Evolutionary conservation across 2,888 invertebrate species (phyloP).

Genomic region (Pogonocherus hispidulus): DNA sequence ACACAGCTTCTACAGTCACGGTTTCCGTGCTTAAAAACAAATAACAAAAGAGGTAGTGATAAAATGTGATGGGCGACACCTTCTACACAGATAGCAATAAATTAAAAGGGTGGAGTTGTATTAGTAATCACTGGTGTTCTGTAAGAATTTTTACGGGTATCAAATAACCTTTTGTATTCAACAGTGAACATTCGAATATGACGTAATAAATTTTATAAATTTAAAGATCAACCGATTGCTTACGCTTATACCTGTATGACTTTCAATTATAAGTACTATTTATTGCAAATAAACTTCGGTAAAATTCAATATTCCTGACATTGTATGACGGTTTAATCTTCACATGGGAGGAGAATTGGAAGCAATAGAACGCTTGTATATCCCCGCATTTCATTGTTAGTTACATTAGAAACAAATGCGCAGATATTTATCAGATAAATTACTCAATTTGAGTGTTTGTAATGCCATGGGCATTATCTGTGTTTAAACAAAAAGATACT

Average conservation of each 20-base stretch:
- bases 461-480: too few relatives aligned
- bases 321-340: slow-evolving; percentile 24
- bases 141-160: slow-evolving; percentile 31
- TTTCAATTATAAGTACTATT: slow-evolving; percentile 39
- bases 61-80: slow-evolving; percentile 19
- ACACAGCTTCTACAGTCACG: neutral
- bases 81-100: slow-evolving; percentile 22
- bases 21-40: neutral
- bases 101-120: slow-evolving; percentile 31
- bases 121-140: slow-evolving; percentile 25
- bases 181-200: slow-evolving; percentile 32
- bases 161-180: slow-evolving; percentile 39
- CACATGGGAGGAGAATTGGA: slow-evolving; percentile 14
- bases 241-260: slow-evolving; percentile 36
- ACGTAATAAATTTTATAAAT: slow-evolving; percentile 44
- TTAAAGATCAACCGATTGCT: slow-evolving; percentile 45
- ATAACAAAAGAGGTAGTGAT: slow-evolving; percentile 1
- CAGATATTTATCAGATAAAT: neutral
- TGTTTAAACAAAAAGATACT: too few relatives aligned
- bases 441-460: too few relatives aligned
- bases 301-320: slow-evolving; percentile 27
- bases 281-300: slow-evolving; percentile 26
- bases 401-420: neutral
- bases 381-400: neutral
- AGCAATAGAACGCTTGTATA: neutral